Evolutionary conservation across 2,113 vertebrate species (phyloP), one percentile per base, ranked within the genome.

Genomic region (Ibidorhyncha struthersii): DNA sequence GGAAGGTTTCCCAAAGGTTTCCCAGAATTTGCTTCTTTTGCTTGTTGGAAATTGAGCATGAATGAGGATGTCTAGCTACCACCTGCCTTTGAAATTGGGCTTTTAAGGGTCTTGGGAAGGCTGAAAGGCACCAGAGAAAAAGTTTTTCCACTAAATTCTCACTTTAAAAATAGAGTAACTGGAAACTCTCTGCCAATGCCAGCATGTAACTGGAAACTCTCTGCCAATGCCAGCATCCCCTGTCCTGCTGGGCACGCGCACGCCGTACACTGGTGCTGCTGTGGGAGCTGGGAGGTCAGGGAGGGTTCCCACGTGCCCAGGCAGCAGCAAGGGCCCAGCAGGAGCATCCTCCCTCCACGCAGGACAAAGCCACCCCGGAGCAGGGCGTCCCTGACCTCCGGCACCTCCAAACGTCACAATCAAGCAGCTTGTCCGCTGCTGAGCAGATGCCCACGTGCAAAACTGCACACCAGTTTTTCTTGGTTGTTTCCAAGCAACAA

Each of bases 21-120:
- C 62, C 66, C 41, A n/a, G 40, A 32, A 14, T 10, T 59, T 16
- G 5, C 36, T 30, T 1, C 38, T 49, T 40, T 8, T 47, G 22
- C 41, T 6, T 21, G 22, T 12, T 41, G 58, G 78, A 29, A 80
- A 23, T 0, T 2, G n/a, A 38, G 15, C 0, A 0, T 6, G 36
- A 4, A 14, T 2, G 17, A 38, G 56, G 61, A 12, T 8, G 14
- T 36, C 32, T 52, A 25, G 47, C 26, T 34, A 5, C 30, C 34
- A 12, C 47, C 38, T 10, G 1, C 12, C 8, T 7, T 22, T 6
- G 5, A 41, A 80, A 41, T 30, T 19, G 29, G 36, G 17, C 12
- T 52, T 23, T 26, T 34, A 34, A 47, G 23, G 76, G 49, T 65
- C 47, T 79, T 32, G 36, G 45, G 38, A 55, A 43, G 50, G 36